These are phyloP conservation scores for Taenaris catops DNA, from an alignment of 2,888 invertebrate species.

Conservation along the genomic window DNA sequence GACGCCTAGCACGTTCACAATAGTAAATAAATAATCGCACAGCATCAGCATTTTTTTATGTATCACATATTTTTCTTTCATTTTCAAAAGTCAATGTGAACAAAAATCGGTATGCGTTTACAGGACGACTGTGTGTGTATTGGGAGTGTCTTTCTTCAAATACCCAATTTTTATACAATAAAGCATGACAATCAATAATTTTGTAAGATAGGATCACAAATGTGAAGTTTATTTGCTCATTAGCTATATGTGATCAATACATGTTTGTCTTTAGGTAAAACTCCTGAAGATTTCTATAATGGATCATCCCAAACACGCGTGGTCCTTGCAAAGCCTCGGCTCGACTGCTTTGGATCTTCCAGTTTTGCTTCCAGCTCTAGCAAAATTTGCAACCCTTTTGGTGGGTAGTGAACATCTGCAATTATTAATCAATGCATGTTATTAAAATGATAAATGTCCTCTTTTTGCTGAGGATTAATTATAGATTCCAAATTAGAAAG, in stretches of 20 bases:
- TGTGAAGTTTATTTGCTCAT: no score
- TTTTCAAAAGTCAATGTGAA: no score
- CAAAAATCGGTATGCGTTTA: no score
- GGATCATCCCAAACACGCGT: conserved; percentile 58
- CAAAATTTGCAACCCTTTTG: conserved; percentile 58
- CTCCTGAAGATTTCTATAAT: conserved; percentile 60
- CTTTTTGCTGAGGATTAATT: neutral
- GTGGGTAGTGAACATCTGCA: conserved; percentile 41
- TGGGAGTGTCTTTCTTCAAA: no score
- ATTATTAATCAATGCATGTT: no score
- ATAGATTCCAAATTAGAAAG: neutral
- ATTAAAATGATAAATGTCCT: no score
- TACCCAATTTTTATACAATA: conserved; percentile 3
- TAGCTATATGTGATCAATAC: no score
- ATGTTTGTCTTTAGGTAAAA: conserved; percentile 54
- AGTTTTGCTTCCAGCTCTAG: conserved; percentile 56
- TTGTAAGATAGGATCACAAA: no score
- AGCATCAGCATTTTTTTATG: conserved; percentile 19
- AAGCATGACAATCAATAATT: no score
- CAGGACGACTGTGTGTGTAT: no score
- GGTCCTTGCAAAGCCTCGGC: conserved; percentile 65
- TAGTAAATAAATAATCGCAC: conserved; percentile 16
- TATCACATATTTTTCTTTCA: neutral
- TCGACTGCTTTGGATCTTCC: conserved; percentile 62
- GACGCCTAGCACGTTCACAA: neutral